Percentiles rank a stretch among this genome's conserved stretches.
These are phyloP conservation scores for Drosophila eugracilis DNA, from an alignment of 1,140 invertebrate species.

Conservation along the genomic window DNA sequence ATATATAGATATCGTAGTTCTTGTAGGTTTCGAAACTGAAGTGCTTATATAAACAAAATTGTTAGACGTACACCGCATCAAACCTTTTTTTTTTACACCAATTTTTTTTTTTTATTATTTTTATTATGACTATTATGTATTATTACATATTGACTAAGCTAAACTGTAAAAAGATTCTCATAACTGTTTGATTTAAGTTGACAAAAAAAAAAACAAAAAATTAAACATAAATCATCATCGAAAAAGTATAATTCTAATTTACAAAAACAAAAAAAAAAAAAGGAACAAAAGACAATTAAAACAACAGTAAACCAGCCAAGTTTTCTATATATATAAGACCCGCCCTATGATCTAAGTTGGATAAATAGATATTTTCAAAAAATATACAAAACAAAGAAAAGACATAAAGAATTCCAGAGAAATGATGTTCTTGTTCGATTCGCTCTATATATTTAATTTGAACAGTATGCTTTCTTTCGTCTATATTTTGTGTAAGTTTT, in stretches of 20 bases:
- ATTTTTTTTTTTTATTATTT: constrained; percentile 54
- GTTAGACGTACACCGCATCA: constrained; percentile 57
- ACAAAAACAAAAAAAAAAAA: constrained; percentile 12
- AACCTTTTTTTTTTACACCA: constrained; percentile 54
- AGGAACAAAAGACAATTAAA: constrained; percentile 9
- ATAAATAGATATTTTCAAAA: constrained; percentile 54
- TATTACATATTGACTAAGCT: constrained; percentile 67
- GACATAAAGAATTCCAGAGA: constrained; percentile 14
- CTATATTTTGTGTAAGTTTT: constrained; percentile 57
- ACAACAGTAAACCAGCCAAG: constrained; percentile 42
- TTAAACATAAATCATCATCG: constrained; percentile 9
- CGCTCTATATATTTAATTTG: constrained; percentile 20
- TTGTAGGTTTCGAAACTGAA: constrained; percentile 70
- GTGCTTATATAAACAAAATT: constrained; percentile 76
- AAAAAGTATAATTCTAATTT: constrained; percentile 15
- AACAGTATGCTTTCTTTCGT: constrained; percentile 28
- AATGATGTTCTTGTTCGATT: constrained; percentile 23
- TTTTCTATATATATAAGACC: constrained; percentile 60
- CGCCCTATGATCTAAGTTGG: constrained; percentile 9
- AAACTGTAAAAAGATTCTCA: constrained; percentile 83
- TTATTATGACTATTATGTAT: constrained; percentile 55
- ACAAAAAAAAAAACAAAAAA: constrained; percentile 21
- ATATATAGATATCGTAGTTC: constrained; percentile 16
- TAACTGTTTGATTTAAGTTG: constrained; percentile 73
- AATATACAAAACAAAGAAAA: constrained; percentile 40